A percentile compares a stretch with the other conserved stretches of the same genome.
Evolutionary conservation across 2,797 vertebrate species (phyloP).

Genomic region (Hoplostethus atlanticus): DNA sequence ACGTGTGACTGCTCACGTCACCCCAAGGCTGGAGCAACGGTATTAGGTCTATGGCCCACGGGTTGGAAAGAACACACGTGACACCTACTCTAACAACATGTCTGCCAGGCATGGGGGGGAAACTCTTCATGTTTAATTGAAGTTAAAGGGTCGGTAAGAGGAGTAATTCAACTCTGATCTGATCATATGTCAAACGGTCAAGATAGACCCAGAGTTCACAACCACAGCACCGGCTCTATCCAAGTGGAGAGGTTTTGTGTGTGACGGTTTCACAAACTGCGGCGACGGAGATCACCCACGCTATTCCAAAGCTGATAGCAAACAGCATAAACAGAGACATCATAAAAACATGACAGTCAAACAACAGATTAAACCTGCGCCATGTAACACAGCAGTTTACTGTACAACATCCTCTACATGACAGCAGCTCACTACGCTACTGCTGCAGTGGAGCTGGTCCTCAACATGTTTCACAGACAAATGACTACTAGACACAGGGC

Average conservation of each 20-base stretch:
- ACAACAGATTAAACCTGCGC: conserved; percentile 13
- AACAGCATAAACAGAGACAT: conserved; percentile 51
- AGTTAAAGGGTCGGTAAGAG: too few relatives aligned
- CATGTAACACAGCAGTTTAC: background rate
- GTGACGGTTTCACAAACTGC: background rate
- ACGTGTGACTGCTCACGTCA: conserved; percentile 53
- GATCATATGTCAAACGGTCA: background rate
- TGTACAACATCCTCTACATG: background rate
- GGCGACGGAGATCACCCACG: background rate
- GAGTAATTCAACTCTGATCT: background rate
- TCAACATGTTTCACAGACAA: conserved; percentile 37
- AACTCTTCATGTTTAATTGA: too few relatives aligned
- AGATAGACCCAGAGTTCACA: background rate
- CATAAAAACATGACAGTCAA: conserved; percentile 14
- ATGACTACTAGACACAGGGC: conserved; percentile 16
- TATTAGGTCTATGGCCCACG: conserved; percentile 21
- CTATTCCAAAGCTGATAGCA: conserved; percentile 4
- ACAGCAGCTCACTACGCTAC: conserved; percentile 17
- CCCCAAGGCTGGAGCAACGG: conserved; percentile 42
- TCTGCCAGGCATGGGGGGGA: too few relatives aligned
- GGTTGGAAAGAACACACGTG: conserved; percentile 34
- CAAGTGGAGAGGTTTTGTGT: background rate
- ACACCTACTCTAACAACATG: too few relatives aligned
- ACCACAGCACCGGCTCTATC: too few relatives aligned
- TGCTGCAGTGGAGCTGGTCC: conserved; percentile 6